A percentile compares a stretch with the other conserved stretches of the same genome.
Evolutionary conservation across 2,888 invertebrate genomes (phyloP).

Genomic region (Thereva nobilitata): DNA sequence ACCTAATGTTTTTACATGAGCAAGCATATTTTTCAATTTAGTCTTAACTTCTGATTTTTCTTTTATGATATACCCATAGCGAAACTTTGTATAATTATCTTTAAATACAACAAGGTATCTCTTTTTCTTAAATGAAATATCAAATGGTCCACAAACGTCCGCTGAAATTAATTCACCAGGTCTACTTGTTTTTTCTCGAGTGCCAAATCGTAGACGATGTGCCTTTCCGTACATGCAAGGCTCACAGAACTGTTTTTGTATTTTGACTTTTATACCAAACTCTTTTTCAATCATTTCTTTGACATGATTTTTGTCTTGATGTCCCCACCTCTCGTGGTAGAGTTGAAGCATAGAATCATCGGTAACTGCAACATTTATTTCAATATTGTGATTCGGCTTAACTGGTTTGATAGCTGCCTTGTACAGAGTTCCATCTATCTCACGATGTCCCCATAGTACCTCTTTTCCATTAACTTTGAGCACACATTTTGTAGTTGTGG

Average conservation of each 20-base stretch:
- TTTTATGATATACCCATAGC: conserved; percentile 29
- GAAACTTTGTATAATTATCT: conserved; percentile 34
- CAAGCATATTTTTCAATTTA: not conserved
- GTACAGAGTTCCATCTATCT: conserved; percentile 38
- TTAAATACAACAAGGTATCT: conserved; percentile 34
- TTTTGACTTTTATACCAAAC: no score
- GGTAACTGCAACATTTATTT: no score
- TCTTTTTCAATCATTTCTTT: no score
- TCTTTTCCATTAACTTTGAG: conserved; percentile 38
- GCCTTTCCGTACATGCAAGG: no score
- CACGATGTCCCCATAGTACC: conserved; percentile 26
- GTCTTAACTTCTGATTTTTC: conserved; percentile 35
- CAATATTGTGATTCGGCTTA: conserved; percentile 30
- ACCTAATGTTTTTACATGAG: no score
- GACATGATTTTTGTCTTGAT: no score
- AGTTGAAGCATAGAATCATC: no score
- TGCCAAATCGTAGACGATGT: no score
- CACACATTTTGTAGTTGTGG: conserved; percentile 41
- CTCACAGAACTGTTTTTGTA: no score
- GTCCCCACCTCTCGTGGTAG: no score
- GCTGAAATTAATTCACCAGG: conserved; percentile 14
- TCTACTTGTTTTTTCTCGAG: not conserved
- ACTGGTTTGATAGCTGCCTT: conserved; percentile 43
- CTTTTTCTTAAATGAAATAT: conserved; percentile 28
- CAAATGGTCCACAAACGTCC: conserved; percentile 34